Conservation (phyloP, 1,140 invertebrate species). For the Sarcophaga bullata region DNA sequence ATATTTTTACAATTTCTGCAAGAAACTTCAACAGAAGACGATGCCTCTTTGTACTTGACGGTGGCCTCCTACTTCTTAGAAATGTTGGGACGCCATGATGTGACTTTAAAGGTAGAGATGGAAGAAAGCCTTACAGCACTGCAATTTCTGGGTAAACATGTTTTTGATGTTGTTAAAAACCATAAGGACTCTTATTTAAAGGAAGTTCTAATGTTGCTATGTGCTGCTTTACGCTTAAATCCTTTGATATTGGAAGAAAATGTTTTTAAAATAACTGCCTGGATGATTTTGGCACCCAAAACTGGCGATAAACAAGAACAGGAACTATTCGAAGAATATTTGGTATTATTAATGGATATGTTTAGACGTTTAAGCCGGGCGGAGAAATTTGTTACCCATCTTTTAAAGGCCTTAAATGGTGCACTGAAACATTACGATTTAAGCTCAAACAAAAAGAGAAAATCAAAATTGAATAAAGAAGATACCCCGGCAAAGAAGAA, state of each 20-base stretch:
- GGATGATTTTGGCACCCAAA: slow-evolving; percentile 53
- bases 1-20: background rate
- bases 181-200: slow-evolving; percentile 42
- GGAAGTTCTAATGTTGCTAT: slow-evolving; percentile 51
- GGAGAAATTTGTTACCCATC: slow-evolving; percentile 57
- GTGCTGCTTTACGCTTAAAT: slow-evolving; percentile 55
- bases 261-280: slow-evolving; percentile 56
- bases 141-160: slow-evolving; percentile 31
- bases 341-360: slow-evolving; percentile 58
- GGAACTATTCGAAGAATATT: slow-evolving; percentile 53
- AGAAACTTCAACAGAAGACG: background rate
- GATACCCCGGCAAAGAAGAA: slow-evolving; percentile 21
- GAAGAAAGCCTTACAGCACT: slow-evolving; percentile 28
- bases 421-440: slow-evolving; percentile 45
- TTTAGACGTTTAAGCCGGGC: slow-evolving; percentile 55
- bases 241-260: slow-evolving; percentile 58
- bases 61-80: slow-evolving; percentile 47
- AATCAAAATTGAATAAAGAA: background rate
- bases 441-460: slow-evolving; percentile 6
- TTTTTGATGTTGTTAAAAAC: slow-evolving; percentile 35
- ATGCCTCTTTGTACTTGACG: slow-evolving; percentile 20
- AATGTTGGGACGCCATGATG: slow-evolving; percentile 54
- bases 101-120: slow-evolving; percentile 49
- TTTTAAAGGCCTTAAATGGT: slow-evolving; percentile 53
- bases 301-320: slow-evolving; percentile 41